These are phyloP conservation scores for Pseudomyrmex dendroicus DNA, from an alignment of 1,140 invertebrate species.

Conservation along the genomic window DNA sequence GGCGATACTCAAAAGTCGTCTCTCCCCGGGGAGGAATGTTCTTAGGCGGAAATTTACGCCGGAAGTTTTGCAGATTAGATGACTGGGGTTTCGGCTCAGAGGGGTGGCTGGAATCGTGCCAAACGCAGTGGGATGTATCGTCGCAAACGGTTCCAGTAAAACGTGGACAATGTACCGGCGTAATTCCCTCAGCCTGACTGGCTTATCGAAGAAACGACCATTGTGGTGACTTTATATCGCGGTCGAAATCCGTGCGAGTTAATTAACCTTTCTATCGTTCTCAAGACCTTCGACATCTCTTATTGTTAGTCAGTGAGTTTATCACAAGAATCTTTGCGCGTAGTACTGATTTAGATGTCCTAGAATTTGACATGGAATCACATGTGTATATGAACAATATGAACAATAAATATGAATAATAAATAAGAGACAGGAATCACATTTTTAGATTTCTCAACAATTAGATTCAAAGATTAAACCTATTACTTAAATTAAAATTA, in stretches of 20 bases:
- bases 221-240: conserved; percentile 33
- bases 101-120: conserved; percentile 14
- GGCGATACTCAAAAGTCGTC: conserved; percentile 21
- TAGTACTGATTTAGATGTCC: not conserved
- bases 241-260: conserved; percentile 16
- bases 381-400: too few relatives aligned
- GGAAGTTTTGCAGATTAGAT: conserved; percentile 45
- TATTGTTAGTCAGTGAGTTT: conserved; percentile 6
- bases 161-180: conserved; percentile 4
- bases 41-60: conserved; percentile 36
- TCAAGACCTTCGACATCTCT: not conserved
- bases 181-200: conserved; percentile 19
- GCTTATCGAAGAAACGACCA: conserved; percentile 42
- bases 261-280: conserved; percentile 29
- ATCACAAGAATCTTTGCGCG: not conserved
- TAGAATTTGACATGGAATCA: not conserved
- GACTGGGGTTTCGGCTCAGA: not conserved
- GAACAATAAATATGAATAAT: too few relatives aligned
- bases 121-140: conserved; percentile 29
- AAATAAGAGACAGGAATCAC: too few relatives aligned
- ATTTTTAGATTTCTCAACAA: not conserved
- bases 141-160: conserved; percentile 23
- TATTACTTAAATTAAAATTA: too few relatives aligned
- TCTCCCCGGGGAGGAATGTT: not conserved
- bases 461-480: conserved; percentile 9